Conservation (phyloP, 2,113 vertebrate genomes). For the Acinonyx jubatus region DNA sequence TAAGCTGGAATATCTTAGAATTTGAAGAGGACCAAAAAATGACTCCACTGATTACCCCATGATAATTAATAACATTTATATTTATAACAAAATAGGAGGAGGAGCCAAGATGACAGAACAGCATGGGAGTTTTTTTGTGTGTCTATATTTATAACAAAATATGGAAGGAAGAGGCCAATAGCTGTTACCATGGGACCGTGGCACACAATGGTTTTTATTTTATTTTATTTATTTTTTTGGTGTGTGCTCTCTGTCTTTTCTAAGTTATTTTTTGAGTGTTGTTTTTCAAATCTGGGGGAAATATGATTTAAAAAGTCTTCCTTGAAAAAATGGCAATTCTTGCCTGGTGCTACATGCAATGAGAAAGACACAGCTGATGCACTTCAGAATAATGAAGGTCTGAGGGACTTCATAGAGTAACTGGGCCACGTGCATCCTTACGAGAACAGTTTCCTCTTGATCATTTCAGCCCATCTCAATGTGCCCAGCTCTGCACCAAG, state of each 20-base stretch:
- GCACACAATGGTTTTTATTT: not conserved
- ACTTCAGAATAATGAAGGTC: not conserved
- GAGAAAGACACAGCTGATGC: not conserved
- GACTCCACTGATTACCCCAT: not conserved
- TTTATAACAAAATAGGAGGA: not conserved
- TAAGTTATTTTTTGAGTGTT: not conserved
- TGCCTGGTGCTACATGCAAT: not conserved
- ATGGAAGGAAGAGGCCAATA: not conserved
- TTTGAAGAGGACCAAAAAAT: not conserved
- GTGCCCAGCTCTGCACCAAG: not conserved
- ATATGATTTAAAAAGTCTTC: not conserved
- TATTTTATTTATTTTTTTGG: not conserved
- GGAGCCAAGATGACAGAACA: not conserved
- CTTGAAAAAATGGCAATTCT: constrained; percentile 14
- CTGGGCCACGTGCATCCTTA: not conserved
- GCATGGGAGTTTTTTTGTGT: no score
- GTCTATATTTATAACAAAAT: not conserved
- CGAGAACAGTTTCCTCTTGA: not conserved
- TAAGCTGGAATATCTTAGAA: not conserved
- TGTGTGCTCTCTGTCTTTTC: not conserved
- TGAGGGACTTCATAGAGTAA: not conserved
- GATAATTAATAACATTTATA: not conserved
- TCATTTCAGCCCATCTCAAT: not conserved
- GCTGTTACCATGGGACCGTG: not conserved
- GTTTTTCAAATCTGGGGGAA: not conserved